These are phyloP conservation scores for Brachionus rubens DNA, from an alignment of 1,140 invertebrate species.

Conservation along the genomic window DNA sequence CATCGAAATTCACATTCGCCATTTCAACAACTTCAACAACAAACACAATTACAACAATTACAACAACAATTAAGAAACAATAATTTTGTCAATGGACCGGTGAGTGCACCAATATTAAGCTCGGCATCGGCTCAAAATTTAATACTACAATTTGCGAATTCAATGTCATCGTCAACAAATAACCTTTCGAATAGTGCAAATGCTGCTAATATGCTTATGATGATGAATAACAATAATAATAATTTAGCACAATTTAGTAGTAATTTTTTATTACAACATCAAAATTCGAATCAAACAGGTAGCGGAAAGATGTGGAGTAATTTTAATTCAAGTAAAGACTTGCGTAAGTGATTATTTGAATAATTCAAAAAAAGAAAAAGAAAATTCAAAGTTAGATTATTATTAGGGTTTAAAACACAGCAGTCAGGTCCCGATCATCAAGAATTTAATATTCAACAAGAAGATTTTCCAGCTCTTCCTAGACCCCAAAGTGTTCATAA, in stretches of 20 bases:
- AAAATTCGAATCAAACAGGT: conserved; percentile 32
- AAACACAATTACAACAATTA: neutral
- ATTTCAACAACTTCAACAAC: conserved; percentile 10
- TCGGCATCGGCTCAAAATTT: conserved; percentile 20
- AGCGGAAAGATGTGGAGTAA: conserved; percentile 46
- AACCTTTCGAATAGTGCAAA: conserved; percentile 8
- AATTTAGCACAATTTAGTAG: conserved; percentile 37
- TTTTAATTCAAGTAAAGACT: conserved; percentile 42
- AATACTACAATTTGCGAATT: conserved; percentile 36
- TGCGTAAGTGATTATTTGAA: neutral
- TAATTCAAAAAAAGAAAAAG: too few species aligned
- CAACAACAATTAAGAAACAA: neutral
- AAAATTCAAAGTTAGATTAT: neutral
- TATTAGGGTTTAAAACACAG: neutral
- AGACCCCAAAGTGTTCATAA: conserved; percentile 62
- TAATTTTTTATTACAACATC: conserved; percentile 37
- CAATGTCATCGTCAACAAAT: neutral
- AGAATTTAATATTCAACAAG: conserved; percentile 94
- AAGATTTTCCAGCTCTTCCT: conserved; percentile 95
- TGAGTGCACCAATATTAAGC: neutral
- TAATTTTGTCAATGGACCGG: neutral
- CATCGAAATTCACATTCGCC: conserved; percentile 24
- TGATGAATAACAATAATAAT: conserved; percentile 37
- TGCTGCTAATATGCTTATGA: conserved; percentile 31
- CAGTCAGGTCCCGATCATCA: conserved; percentile 52